Conservation (phyloP, 2,113 vertebrate genomes). For the Toxotes jaculatrix region DNA sequence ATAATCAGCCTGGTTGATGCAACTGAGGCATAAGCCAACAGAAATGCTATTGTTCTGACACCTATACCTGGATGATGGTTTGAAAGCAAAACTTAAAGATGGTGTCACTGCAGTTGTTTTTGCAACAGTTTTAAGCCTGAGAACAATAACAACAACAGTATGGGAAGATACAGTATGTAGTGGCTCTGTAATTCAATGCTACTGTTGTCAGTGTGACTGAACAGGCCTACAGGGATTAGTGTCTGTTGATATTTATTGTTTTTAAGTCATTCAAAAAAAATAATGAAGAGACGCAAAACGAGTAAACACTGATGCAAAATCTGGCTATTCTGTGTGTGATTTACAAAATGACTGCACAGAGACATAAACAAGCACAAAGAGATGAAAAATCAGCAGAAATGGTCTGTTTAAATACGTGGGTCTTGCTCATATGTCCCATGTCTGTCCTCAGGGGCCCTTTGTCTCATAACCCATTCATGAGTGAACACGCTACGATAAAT, state of each 20-base stretch:
- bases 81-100: background rate
- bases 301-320: too few species aligned
- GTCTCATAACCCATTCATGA: background rate
- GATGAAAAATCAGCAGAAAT: too few species aligned
- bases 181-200: background rate
- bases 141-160: background rate
- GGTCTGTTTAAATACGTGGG: background rate
- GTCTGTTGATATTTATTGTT: background rate
- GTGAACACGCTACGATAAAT: constrained; percentile 57
- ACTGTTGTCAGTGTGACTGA: background rate
- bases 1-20: background rate
- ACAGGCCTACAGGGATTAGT: background rate
- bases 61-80: background rate
- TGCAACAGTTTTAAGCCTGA: background rate
- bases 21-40: background rate
- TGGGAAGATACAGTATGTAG: background rate
- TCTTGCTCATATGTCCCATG: background rate
- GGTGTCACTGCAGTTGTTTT: too few species aligned
- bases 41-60: background rate
- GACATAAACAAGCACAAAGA: background rate
- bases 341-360: background rate
- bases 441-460: background rate
- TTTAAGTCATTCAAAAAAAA: background rate
- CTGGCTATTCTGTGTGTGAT: background rate
- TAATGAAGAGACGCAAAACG: background rate